phyloP scores from a whole-genome alignment of 2,888 invertebrate genomes.

The Mystacides longicornis region DNA sequence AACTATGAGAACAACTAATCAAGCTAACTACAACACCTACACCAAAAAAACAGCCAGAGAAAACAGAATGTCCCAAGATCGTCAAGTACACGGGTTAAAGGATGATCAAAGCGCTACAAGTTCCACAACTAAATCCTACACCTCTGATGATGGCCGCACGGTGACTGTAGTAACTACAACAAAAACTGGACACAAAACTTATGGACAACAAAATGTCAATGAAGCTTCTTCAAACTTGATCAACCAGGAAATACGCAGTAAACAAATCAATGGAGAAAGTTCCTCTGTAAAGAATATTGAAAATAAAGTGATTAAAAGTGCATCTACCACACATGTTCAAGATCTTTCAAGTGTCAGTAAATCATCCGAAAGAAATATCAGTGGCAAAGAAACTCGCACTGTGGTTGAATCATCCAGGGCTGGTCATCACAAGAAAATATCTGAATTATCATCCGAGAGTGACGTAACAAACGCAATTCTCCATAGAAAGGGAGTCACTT shows the following conservation, averaged over 20 bases:
- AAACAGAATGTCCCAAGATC: constrained; percentile 18
- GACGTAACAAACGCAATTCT: constrained; percentile 70
- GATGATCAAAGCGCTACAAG: constrained; percentile 15
- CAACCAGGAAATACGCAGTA: constrained; percentile 17
- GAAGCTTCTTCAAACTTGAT: constrained; percentile 15
- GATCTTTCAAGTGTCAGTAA: constrained; percentile 25
- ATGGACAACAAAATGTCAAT: constrained; percentile 31
- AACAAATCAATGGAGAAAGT: constrained; percentile 18
- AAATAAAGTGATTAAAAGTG: constrained; percentile 33
- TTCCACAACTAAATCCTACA: constrained; percentile 36
- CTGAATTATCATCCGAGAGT: constrained; percentile 65
- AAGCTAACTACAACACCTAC: constrained; percentile 49
- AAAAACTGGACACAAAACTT: constrained; percentile 31
- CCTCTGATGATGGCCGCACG: constrained; percentile 45
- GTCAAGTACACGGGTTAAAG: constrained; percentile 12
- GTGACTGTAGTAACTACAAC: constrained; percentile 46
- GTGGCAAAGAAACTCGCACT: constrained; percentile 31
- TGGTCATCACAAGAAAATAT: constrained; percentile 62
- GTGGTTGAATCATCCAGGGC: constrained; percentile 9
- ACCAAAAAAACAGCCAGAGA: constrained; percentile 36
- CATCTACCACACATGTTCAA: constrained; percentile 31
- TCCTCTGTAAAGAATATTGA: constrained; percentile 28
- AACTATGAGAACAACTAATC: constrained; percentile 50
- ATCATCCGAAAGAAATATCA: constrained; percentile 21
- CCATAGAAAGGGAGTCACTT: constrained; percentile 63